Conservation (phyloP, 2,797 vertebrate species). For the Discoglossus pictus region DNA sequence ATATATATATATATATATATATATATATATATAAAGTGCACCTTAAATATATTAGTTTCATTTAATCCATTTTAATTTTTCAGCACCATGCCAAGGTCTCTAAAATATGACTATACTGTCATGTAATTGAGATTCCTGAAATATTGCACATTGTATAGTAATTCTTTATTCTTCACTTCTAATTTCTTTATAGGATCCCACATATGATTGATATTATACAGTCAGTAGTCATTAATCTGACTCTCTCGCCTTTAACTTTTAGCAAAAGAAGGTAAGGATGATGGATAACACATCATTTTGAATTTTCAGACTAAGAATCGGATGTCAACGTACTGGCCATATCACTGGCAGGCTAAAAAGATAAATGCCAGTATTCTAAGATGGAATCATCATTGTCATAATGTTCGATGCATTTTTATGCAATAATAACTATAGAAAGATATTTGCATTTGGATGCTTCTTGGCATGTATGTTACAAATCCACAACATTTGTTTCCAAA, state of each 20-base stretch:
- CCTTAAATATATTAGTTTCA: background rate
- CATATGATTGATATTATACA: conserved; percentile 32
- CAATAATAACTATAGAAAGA: conserved; percentile 14
- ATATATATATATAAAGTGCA: background rate
- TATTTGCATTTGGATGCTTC: background rate
- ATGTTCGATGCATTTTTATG: conserved; percentile 20
- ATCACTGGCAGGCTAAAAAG: background rate
- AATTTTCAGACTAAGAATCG: conserved; percentile 37
- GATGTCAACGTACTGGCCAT: conserved; percentile 31
- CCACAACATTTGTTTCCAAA: conserved; percentile 1
- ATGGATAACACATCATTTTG: conserved; percentile 32
- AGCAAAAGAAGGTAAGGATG: conserved; percentile 18
- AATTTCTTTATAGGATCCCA: conserved; percentile 2
- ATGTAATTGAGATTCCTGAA: background rate
- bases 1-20: background rate
- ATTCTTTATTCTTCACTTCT: background rate
- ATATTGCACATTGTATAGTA: background rate
- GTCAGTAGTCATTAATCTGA: conserved; percentile 34
- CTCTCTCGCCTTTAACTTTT: conserved; percentile 27
- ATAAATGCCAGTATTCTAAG: conserved; percentile 12
- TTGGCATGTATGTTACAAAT: conserved; percentile 21
- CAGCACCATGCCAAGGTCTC: no score
- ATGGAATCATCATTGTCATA: conserved; percentile 24
- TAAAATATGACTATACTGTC: background rate
- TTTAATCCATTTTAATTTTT: no score